Evolutionary conservation across 2,797 vertebrate species (phyloP).

Genomic region (Pantherophis vulpinus): DNA sequence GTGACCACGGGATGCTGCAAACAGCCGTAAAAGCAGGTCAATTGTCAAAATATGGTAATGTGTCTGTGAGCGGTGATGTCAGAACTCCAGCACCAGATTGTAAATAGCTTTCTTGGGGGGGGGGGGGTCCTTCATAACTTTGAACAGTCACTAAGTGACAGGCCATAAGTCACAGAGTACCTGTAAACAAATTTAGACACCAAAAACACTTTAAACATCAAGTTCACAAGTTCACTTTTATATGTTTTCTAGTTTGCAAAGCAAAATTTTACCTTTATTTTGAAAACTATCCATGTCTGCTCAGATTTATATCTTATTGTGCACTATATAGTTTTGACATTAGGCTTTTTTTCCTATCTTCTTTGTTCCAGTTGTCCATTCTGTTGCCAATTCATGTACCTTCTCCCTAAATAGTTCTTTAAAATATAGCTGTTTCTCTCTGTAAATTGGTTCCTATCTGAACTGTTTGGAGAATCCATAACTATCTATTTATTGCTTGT

Average conservation of each 20-base stretch:
- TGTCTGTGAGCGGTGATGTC: background rate
- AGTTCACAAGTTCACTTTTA: background rate
- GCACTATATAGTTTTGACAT: background rate
- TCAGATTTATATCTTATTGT: background rate
- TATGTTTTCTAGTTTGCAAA: background rate
- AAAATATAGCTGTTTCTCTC: background rate
- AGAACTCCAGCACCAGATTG: background rate
- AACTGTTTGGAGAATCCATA: background rate
- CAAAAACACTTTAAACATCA: background rate
- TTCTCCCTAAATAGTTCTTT: background rate
- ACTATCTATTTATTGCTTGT: background rate
- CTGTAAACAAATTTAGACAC: background rate
- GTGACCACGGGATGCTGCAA: background rate
- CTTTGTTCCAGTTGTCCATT: background rate
- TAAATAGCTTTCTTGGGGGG: background rate
- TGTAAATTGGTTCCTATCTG: background rate
- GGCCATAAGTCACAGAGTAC: background rate
- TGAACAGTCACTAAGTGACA: background rate
- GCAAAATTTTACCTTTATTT: background rate
- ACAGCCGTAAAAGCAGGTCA: background rate
- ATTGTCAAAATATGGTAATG: background rate
- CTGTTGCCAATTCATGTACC: background rate
- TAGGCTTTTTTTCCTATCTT: background rate
- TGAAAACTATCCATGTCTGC: background rate
- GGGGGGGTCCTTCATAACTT: background rate